Percentiles rank a stretch among this genome's conserved stretches.
These are phyloP conservation scores for Heterodera schachtii DNA, from an alignment of 1,140 invertebrate genomes.

Conservation along the genomic window DNA sequence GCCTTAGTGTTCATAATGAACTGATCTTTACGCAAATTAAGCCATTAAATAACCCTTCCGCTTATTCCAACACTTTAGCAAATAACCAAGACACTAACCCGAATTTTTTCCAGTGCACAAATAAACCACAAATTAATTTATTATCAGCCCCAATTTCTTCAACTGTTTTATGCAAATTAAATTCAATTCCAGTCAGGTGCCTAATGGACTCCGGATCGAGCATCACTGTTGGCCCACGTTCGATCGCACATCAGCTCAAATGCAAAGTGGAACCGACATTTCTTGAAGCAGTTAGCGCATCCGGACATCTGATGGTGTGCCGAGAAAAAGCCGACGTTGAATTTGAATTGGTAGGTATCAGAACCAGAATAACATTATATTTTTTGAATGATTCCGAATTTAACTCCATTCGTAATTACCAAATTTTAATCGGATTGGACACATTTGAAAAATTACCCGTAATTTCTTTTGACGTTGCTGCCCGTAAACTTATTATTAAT, in stretches of 20 bases:
- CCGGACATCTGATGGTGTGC: background rate
- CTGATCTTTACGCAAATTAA: no score
- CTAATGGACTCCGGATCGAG: slow-evolving; percentile 4
- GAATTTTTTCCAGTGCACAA: background rate
- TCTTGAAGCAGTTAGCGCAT: background rate
- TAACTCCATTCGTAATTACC: background rate
- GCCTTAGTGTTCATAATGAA: no score
- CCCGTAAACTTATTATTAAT: background rate
- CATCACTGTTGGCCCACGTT: background rate
- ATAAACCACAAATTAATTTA: background rate
- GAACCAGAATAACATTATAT: background rate
- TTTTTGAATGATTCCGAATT: background rate
- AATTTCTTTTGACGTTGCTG: background rate
- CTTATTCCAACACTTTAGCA: background rate
- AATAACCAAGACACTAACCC: background rate
- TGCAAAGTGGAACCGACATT: background rate
- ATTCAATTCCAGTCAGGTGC: background rate
- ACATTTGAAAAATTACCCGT: background rate
- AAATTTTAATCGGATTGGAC: background rate
- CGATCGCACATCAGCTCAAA: background rate
- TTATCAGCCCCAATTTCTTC: background rate
- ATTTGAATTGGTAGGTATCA: background rate
- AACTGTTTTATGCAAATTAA: background rate
- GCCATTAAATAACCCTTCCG: background rate
- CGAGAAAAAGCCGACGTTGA: background rate